Evolutionary conservation across 2,113 vertebrate genomes (phyloP).

Genomic region (Chionomys nivalis): DNA sequence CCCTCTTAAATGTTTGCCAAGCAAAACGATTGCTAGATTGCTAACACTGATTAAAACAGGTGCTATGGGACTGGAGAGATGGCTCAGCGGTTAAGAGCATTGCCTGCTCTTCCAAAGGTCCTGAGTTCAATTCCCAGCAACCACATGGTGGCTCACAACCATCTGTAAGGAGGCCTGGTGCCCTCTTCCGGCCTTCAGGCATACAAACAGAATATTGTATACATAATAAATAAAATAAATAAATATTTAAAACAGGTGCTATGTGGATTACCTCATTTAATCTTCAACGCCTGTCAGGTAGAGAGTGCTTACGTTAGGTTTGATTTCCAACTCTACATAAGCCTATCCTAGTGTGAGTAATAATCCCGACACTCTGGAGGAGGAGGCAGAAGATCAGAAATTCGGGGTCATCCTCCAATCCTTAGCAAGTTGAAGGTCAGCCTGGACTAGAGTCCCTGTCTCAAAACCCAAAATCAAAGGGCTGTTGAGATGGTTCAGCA

Average conservation of each 20-base stretch:
- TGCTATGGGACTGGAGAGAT: too few species aligned
- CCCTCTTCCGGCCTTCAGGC: too few species aligned
- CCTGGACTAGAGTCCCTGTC: background rate
- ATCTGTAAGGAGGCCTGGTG: too few species aligned
- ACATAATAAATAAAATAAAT: too few species aligned
- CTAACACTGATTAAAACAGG: background rate
- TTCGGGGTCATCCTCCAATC: background rate
- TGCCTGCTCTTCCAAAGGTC: too few species aligned
- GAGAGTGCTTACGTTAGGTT: background rate
- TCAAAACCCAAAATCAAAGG: background rate
- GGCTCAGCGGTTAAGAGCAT: too few species aligned
- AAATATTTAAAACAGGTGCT: background rate
- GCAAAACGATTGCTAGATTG: background rate
- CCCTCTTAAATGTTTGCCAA: slow-evolving; percentile 10
- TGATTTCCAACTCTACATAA: background rate
- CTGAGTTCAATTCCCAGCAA: too few species aligned
- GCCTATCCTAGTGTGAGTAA: background rate
- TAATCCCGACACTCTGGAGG: background rate
- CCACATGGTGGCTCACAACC: too few species aligned
- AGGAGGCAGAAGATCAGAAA: background rate
- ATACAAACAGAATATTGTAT: too few species aligned
- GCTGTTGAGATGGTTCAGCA: background rate
- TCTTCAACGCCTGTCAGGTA: background rate
- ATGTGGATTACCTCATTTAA: background rate
- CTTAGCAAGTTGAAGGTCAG: background rate